These are phyloP conservation scores for Morone chrysops DNA, from an alignment of 2,113 vertebrate genomes.

Conservation along the genomic window DNA sequence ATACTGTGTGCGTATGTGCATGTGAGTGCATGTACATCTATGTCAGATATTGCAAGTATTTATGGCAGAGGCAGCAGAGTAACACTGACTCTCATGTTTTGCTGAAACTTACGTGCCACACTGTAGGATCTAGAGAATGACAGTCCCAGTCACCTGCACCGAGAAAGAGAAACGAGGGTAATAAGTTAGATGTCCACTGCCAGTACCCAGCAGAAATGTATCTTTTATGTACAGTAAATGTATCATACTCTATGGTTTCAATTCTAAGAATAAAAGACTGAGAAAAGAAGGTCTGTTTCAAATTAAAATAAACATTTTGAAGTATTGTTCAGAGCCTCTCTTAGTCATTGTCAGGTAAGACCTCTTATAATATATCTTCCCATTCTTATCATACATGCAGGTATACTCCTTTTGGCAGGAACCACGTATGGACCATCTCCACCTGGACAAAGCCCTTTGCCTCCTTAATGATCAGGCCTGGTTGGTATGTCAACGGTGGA, in stretches of 20 bases:
- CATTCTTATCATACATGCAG: no score
- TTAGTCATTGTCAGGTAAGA: neutral
- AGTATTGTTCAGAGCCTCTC: no score
- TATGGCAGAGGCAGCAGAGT: neutral
- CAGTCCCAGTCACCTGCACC: conserved; percentile 95
- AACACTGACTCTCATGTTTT: neutral
- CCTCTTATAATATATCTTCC: neutral
- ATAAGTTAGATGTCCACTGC: neutral
- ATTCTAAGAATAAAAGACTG: neutral
- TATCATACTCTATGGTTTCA: neutral
- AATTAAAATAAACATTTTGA: no score
- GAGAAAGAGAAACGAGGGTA: conserved; percentile 2
- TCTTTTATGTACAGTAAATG: neutral
- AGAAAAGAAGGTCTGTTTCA: neutral
- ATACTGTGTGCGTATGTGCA: neutral
- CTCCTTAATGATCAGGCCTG: neutral
- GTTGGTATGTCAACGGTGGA: no score
- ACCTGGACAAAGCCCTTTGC: no score
- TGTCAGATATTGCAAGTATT: neutral
- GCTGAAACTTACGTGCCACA: conserved; percentile 94
- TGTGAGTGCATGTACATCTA: neutral
- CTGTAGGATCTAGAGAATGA: conserved; percentile 95
- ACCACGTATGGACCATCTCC: neutral
- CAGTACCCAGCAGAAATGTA: neutral
- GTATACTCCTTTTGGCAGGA: neutral